Conservation (phyloP, 2,888 invertebrate species). For the Deilephila elpenor region DNA sequence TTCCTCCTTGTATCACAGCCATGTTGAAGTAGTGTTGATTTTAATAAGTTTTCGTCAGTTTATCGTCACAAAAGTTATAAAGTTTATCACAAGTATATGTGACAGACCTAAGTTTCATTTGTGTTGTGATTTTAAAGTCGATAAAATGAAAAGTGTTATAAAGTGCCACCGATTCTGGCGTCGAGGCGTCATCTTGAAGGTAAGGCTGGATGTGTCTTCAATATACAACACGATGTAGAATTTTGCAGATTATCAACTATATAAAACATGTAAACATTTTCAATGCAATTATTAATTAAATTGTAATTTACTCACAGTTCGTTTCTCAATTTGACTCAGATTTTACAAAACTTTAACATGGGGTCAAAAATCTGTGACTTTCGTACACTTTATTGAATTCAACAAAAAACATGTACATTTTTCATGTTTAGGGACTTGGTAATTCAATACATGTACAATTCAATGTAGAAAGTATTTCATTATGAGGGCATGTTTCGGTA, state of each 20-base stretch:
- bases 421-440: neutral
- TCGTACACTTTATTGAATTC: neutral
- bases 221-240: slow-evolving; percentile 81
- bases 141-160: slow-evolving; percentile 82
- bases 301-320: slow-evolving; percentile 3
- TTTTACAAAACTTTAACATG: neutral
- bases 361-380: neutral
- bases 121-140: slow-evolving; percentile 81
- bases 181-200: slow-evolving; percentile 82
- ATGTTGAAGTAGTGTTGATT: slow-evolving; percentile 85
- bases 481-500: slow-evolving; percentile 6
- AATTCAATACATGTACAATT: neutral
- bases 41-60: slow-evolving; percentile 81
- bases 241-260: slow-evolving; percentile 42
- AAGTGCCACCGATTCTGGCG: slow-evolving; percentile 83
- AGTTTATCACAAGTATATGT: slow-evolving; percentile 83
- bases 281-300: neutral
- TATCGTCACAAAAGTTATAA: slow-evolving; percentile 75
- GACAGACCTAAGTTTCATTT: slow-evolving; percentile 83
- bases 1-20: slow-evolving; percentile 83
- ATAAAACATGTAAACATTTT: neutral
- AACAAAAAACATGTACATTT: neutral
- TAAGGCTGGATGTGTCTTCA: slow-evolving; percentile 85
- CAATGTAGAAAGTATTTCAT: neutral
- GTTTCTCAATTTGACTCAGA: neutral